Evolutionary conservation across 2,888 invertebrate genomes (phyloP), one percentile per base, ranked within the genome.

Genomic region (Rhaphigaster nebulosa): DNA sequence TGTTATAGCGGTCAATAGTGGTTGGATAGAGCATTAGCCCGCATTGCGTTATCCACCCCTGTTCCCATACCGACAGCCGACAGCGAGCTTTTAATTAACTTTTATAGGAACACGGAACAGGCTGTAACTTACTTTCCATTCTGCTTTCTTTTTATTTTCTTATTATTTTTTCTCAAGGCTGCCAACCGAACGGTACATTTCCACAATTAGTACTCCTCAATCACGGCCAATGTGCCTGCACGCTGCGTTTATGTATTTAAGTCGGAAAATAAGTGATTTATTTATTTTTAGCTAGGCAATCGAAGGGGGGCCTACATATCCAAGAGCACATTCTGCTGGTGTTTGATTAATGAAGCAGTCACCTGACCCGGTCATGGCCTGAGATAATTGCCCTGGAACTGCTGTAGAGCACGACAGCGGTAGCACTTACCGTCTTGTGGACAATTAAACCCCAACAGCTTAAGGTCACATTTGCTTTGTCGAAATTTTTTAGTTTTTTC

Each of bases 71-170:
- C n/a, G n/a, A n/a, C 13, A 60, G n/a, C n/a, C 10, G 60, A n/a
- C 65, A 34, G 20, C 20, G 34, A 0, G 20, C 34, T 38, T 38
- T 76, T 76, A 76, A 76, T 76, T 76, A 76, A 76, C 70, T 76
- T 38, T 76, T 76, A 76, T 76, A 38, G 70, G 18, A 76, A 76
- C 70, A 76, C 70, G 70, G 70, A 76, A 76, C 70, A 76, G 70
- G 6, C 38, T 38, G 18, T 38, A 38, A 38, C 20, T 38, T 4
- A 76, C 70, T 76, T 76, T 76, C 70, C 70, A 76, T 76, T 76
- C 70, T 34, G 70, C 70, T 76, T 76, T 76, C 70, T 76, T 76
- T 76, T 76, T 76, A 38, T 76, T 76, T 76, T 76, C 70, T 20
- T 76, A 76, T 38, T 38, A 76, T 76, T 76, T 76, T 20, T 38